Evolutionary conservation across 64 coral and sea anemone species (phyloP), one percentile per base, ranked within the genome.

Genomic region (Montipora cactus): DNA sequence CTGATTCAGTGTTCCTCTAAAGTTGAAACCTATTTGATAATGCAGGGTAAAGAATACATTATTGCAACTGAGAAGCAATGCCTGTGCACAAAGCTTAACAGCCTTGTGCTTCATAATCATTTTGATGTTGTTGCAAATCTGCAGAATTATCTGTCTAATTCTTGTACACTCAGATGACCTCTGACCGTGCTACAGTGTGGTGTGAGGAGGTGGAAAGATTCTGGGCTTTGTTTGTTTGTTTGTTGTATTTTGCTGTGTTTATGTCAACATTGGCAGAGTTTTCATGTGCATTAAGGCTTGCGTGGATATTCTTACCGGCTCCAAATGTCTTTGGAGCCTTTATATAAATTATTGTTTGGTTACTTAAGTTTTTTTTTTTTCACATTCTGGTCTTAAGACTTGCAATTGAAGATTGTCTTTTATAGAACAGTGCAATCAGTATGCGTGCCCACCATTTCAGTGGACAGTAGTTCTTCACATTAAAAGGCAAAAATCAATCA

Each of bases 131-230:
- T 86, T 86, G 66, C 82, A 86, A 86, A 86, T 86, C 82, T 86
- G 82, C 82, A 86, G 82, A 86, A 86, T 86, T 86, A 67, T 86
- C 62, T 86, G 81, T 86, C 64, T 86, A 71, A 86, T 71, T 86
- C n/a, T 72, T 86, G 82, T 86, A 86, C 82, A 86, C 64, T 71
- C 66, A 86, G 82, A 86, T 86, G 82, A 72, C 82, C 67, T 86
- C 82, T 19, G 47, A 71, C 82, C 82, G 50, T 86, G 82, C 82
- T 86, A 86, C 82, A 86, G 82, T 44, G 82, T 86, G 82, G 82
- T 19, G 62, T 62, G 49, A 86, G 82, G 82, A 86, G 82, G 47
- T 86, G 82, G 64, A 86, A 72, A 86, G 82, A 86, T 86, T 51
- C 66, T 21, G 46, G 18, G 82, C 44, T 15, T 82, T 44, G 57